Evolutionary conservation across 2,797 vertebrate genomes (phyloP).

Genomic region (Glossophaga mutica): DNA sequence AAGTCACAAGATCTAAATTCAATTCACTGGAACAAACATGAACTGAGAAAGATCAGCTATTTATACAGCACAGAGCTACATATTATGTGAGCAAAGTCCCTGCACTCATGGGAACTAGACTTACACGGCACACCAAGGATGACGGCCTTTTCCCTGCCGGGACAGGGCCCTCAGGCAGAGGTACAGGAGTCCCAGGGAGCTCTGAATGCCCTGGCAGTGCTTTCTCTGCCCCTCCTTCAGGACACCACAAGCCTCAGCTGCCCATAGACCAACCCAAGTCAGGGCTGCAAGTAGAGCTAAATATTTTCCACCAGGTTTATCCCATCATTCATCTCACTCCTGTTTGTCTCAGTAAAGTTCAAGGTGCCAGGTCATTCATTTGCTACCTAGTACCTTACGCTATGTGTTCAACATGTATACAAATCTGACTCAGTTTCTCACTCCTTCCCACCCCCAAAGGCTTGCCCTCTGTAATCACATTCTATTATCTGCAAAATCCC

Average conservation of each 20-base stretch:
- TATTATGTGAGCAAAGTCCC: not conserved
- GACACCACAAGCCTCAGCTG: not conserved
- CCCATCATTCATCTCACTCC: no score
- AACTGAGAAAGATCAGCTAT: not conserved
- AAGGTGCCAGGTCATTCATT: not conserved
- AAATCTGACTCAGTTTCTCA: not conserved
- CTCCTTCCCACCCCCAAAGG: not conserved
- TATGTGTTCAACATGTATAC: not conserved
- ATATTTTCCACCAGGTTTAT: not conserved
- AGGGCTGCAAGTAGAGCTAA: not conserved
- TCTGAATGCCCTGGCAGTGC: not conserved
- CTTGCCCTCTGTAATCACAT: not conserved
- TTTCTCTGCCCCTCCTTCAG: not conserved
- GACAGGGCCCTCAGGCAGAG: not conserved
- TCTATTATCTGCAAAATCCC: not conserved
- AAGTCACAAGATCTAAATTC: not conserved
- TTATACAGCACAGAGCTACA: not conserved
- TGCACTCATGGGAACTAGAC: not conserved
- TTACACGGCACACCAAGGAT: fast-evolving
- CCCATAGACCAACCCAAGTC: not conserved
- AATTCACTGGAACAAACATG: not conserved
- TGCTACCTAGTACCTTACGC: not conserved
- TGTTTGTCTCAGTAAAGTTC: not conserved
- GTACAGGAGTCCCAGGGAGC: not conserved
- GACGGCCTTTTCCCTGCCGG: not conserved